phyloP scores from a whole-genome alignment of 2,888 invertebrate genomes.

The Drosophila anceps region DNA sequence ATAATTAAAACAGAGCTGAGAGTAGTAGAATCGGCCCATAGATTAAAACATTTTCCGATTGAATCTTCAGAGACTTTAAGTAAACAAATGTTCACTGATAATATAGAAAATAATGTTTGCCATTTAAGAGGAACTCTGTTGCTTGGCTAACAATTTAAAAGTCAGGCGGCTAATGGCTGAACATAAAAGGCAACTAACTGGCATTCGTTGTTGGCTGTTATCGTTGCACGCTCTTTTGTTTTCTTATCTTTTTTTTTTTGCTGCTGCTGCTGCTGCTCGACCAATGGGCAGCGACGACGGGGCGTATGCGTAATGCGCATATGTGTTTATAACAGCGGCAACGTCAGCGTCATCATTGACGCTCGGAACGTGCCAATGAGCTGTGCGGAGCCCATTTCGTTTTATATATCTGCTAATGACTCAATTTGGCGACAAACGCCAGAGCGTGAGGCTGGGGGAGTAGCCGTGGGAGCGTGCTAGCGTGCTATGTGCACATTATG shows the following conservation, averaged over 20 bases:
- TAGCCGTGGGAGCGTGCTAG: constrained; percentile 17
- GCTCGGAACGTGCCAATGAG: constrained; percentile 75
- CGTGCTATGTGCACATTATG: constrained; percentile 32
- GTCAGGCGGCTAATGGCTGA: constrained; percentile 22
- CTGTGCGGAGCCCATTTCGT: constrained; percentile 68
- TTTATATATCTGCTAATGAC: constrained; percentile 77
- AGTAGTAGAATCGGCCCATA: background rate
- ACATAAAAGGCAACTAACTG: constrained; percentile 32
- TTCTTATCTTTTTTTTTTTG: background rate
- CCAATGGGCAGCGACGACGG: constrained; percentile 7
- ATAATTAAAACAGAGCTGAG: no score
- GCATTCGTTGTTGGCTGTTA: constrained; percentile 12
- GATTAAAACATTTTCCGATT: background rate
- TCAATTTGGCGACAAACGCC: constrained; percentile 67
- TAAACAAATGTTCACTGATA: background rate
- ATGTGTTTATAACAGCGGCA: constrained; percentile 49
- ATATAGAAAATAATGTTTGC: background rate
- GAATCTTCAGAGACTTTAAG: background rate
- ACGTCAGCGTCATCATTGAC: constrained; percentile 41
- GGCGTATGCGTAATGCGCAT: constrained; percentile 62
- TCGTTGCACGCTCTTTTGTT: constrained; percentile 13
- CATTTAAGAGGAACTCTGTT: constrained; percentile 1
- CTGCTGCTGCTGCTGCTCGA: background rate
- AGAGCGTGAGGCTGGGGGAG: constrained; percentile 2
- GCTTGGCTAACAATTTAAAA: constrained; percentile 28